phyloP scores from a whole-genome alignment of 2,797 vertebrate species.

The Cossypha heuglini region DNA sequence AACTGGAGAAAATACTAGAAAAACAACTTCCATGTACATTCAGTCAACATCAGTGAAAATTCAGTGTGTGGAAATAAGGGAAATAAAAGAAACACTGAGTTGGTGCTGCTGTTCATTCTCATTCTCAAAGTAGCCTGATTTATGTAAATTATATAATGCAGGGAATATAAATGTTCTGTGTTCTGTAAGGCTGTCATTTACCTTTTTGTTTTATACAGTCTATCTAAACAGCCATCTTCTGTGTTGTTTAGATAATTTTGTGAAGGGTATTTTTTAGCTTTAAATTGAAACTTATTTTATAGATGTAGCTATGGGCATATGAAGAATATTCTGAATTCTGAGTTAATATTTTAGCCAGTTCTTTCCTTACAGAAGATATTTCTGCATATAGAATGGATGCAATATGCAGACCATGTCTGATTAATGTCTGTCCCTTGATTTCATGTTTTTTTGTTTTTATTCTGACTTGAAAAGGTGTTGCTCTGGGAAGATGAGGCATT shows the following conservation, averaged over 20 bases:
- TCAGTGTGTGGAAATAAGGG: neutral
- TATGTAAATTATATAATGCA: neutral
- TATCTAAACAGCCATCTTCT: neutral
- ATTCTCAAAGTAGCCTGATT: neutral
- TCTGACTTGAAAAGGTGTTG: neutral
- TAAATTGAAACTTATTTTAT: neutral
- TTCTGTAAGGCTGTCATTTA: neutral
- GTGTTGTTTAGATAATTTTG: neutral
- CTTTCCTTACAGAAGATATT: neutral
- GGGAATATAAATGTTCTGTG: neutral
- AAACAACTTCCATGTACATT: neutral
- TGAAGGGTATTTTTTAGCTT: neutral
- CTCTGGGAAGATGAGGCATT: neutral
- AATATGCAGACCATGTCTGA: neutral
- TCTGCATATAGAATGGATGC: neutral
- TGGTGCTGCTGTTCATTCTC: neutral
- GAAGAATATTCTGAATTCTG: neutral
- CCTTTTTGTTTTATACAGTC: neutral
- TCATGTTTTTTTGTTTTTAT: neutral
- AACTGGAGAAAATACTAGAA: neutral
- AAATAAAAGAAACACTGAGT: neutral
- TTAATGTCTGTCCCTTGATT: neutral
- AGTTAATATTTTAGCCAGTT: neutral
- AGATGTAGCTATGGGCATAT: neutral
- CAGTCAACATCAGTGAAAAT: neutral